phyloP scores from a whole-genome alignment of 2,113 vertebrate genomes.

The Corydoras sp. region DNA sequence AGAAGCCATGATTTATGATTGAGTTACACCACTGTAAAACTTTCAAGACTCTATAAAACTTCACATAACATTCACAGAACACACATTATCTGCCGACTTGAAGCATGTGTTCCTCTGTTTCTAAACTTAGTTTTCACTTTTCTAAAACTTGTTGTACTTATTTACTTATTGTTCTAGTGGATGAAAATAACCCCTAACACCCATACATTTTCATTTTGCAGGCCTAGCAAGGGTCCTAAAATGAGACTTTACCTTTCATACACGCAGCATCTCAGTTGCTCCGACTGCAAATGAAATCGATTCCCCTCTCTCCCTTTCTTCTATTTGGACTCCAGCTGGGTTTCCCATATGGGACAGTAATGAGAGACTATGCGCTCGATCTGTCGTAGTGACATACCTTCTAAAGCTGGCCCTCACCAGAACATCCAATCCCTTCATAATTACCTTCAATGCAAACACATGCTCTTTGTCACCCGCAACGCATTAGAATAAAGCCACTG shows the following conservation, averaged over 20 bases:
- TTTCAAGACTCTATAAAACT: neutral
- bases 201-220: conserved; percentile 59
- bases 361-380: conserved; percentile 64
- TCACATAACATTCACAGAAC: neutral
- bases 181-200: conserved; percentile 63
- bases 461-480: conserved; percentile 54
- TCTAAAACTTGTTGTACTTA: conserved; percentile 48
- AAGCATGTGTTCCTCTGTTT: conserved; percentile 1
- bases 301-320: conserved; percentile 69
- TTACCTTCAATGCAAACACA: conserved; percentile 71
- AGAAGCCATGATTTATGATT: no score
- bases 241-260: conserved; percentile 76
- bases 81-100: no score
- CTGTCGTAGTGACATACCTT: conserved; percentile 64
- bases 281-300: conserved; percentile 77
- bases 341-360: conserved; percentile 72
- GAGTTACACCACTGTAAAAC: no score
- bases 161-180: conserved; percentile 63
- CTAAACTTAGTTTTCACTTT: conserved; percentile 24
- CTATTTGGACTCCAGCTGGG: conserved; percentile 76
- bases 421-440: conserved; percentile 76
- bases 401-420: conserved; percentile 70
- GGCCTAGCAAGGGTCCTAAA: conserved; percentile 64
- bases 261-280: conserved; percentile 67
- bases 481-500: conserved; percentile 66